These are phyloP conservation scores for Setipinna tenuifilis DNA, from an alignment of 2,797 vertebrate species.

Conservation along the genomic window DNA sequence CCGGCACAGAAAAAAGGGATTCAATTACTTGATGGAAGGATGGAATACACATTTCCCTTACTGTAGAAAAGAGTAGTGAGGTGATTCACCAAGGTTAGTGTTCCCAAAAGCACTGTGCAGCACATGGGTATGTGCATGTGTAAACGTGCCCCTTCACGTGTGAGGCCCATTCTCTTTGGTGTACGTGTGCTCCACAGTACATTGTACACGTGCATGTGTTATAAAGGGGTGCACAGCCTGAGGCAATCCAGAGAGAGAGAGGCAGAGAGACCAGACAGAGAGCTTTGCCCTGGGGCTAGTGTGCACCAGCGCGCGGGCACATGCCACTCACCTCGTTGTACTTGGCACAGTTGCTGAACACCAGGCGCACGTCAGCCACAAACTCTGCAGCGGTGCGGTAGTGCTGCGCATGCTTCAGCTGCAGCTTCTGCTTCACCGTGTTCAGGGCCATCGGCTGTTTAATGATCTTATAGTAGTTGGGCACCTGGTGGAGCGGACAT, in stretches of 20 bases:
- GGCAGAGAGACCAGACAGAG: background rate
- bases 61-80: background rate
- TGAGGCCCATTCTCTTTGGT: background rate
- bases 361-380: slow-evolving; percentile 91
- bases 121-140: background rate
- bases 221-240: background rate
- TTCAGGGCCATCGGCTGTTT: slow-evolving; percentile 99
- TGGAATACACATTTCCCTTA: background rate
- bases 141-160: background rate
- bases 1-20: background rate
- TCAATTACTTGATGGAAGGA: background rate
- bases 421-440: slow-evolving; percentile 93
- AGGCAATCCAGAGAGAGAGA: background rate
- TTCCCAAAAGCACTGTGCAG: background rate
- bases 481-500: slow-evolving; percentile 78
- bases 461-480: slow-evolving; percentile 99
- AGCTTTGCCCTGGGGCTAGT: background rate
- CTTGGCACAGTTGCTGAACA: slow-evolving; percentile 98
- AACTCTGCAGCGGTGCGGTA: slow-evolving; percentile 90
- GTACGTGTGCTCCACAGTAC: background rate
- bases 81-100: background rate
- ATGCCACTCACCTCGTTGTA: slow-evolving; percentile 98
- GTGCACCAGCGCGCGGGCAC: slow-evolving; percentile 38
- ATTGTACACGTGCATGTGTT: slow-evolving; percentile 17
- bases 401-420: slow-evolving; percentile 88